phyloP scores from a whole-genome alignment of 2,797 vertebrate species.

The Pipistrellus nathusii region DNA sequence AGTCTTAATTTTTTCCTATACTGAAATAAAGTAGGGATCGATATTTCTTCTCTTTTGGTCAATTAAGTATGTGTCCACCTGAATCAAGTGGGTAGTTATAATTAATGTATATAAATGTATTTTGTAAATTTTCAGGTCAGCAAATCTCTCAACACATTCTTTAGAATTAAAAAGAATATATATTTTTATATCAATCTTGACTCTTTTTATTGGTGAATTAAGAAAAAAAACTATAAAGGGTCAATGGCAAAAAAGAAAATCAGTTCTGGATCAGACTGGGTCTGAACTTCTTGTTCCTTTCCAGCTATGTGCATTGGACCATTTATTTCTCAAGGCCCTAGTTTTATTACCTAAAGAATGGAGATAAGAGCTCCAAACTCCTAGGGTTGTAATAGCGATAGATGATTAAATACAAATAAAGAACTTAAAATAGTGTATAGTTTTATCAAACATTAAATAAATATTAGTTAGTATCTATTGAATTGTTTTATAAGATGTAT shows the following conservation, averaged over 20 bases:
- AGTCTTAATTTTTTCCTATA: neutral
- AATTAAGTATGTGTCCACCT: neutral
- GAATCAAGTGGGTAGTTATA: neutral
- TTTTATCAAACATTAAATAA: neutral
- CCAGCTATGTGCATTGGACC: neutral
- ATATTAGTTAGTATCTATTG: neutral
- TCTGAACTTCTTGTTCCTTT: conserved; percentile 1
- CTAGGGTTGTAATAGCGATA: neutral
- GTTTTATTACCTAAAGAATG: conserved; percentile 33
- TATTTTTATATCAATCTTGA: neutral
- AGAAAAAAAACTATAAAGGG: neutral
- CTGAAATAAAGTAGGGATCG: neutral
- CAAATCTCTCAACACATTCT: neutral
- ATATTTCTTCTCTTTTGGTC: neutral
- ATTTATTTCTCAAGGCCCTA: neutral
- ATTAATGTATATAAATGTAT: neutral
- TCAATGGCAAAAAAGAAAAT: neutral
- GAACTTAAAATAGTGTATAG: neutral
- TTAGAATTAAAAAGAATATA: neutral
- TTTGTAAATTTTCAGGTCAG: neutral
- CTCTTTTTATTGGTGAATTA: neutral
- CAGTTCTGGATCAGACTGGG: neutral
- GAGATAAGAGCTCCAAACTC: neutral
- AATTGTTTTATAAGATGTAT: neutral
- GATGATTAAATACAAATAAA: neutral